Percentiles rank a stretch among this genome's conserved stretches.
These are phyloP conservation scores for Chloroceryle amazona DNA, from an alignment of 2,797 vertebrate genomes.

Conservation along the genomic window DNA sequence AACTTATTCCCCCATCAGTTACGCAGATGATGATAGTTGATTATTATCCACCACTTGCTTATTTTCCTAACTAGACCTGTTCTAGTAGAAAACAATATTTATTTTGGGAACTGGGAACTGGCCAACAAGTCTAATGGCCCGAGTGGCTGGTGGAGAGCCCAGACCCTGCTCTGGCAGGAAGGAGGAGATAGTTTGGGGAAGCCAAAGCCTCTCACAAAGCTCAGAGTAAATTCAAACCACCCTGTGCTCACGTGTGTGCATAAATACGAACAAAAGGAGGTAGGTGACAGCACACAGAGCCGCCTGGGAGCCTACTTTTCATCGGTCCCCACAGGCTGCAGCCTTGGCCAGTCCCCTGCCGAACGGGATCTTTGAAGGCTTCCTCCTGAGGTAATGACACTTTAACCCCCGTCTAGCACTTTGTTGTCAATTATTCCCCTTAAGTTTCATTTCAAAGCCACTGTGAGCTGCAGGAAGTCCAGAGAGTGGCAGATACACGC, in stretches of 20 bases:
- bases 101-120: not conserved
- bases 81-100: not conserved
- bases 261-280: not conserved
- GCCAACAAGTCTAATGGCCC: too few relatives aligned
- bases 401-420: not conserved
- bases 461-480: slow-evolving; percentile 2
- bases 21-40: not conserved
- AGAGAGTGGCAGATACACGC: not conserved
- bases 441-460: not conserved
- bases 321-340: not conserved
- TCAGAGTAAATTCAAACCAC: not conserved
- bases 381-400: not conserved
- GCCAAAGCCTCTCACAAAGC: rapidly evolving
- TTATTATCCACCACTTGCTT: not conserved
- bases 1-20: not conserved
- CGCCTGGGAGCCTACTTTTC: not conserved
- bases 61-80: not conserved
- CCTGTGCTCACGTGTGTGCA: rapidly evolving
- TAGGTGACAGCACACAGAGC: not conserved
- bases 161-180: not conserved
- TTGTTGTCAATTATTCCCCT: not conserved
- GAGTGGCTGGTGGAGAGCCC: not conserved
- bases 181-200: not conserved
- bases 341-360: not conserved
- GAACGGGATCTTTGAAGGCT: not conserved